Conservation (phyloP, 2,113 vertebrate genomes). For the Cervus canadensis region DNA sequence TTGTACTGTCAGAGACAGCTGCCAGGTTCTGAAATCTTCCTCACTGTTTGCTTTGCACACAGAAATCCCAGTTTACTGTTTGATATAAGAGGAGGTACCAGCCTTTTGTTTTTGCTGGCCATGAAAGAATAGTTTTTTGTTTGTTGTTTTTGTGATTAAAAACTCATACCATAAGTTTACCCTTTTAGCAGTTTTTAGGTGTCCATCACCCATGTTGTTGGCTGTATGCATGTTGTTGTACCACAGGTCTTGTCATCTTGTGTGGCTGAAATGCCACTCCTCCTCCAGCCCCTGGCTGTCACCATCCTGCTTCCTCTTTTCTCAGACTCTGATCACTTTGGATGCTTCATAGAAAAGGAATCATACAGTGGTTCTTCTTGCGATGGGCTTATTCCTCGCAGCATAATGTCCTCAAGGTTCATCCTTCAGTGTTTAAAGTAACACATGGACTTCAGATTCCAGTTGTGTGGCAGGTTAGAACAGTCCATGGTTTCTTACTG, state of each 20-base stretch:
- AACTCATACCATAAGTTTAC: neutral
- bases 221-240: neutral
- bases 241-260: neutral
- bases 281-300: neutral
- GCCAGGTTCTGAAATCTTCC: neutral
- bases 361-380: neutral
- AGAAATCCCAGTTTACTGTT: neutral
- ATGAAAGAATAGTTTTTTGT: neutral
- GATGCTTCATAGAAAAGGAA: neutral
- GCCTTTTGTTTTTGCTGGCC: neutral
- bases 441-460: neutral
- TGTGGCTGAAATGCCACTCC: neutral
- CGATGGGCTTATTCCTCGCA: neutral
- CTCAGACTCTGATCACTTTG: neutral
- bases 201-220: neutral
- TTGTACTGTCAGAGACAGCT: neutral
- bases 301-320: neutral
- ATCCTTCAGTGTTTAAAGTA: neutral
- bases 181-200: neutral
- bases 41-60: neutral
- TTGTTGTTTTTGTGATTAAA: neutral
- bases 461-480: neutral
- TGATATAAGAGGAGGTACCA: neutral
- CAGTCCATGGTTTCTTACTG: neutral
- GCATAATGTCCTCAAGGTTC: neutral